A percentile compares a stretch with the other conserved stretches of the same genome.
phyloP scores from a whole-genome alignment of 1,140 invertebrate genomes.

The Danaus melanippus region DNA sequence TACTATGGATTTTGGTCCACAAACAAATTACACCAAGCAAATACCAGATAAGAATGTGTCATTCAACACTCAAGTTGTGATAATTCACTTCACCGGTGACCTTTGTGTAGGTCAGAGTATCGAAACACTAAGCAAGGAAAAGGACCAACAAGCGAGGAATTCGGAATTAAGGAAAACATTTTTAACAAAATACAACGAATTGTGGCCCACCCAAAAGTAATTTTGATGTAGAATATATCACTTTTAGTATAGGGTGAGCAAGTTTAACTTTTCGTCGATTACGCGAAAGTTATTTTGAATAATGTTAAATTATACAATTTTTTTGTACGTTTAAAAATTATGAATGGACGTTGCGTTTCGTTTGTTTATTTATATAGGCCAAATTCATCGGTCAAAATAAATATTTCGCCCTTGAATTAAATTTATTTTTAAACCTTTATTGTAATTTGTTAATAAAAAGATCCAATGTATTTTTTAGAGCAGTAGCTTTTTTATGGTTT shows the following conservation, averaged over 20 bases:
- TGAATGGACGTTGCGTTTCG: constrained; percentile 32
- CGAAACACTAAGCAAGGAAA: constrained; percentile 64
- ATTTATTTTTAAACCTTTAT: neutral
- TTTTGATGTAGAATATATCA: constrained; percentile 5
- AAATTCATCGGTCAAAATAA: constrained; percentile 19
- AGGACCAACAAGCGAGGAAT: constrained; percentile 62
- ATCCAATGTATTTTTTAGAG: too few species aligned
- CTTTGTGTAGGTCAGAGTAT: constrained; percentile 63
- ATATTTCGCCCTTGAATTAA: constrained; percentile 9
- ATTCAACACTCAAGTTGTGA: constrained; percentile 63
- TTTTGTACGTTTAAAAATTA: constrained; percentile 39
- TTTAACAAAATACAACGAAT: constrained; percentile 63
- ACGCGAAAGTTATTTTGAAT: constrained; percentile 11
- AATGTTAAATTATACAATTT: constrained; percentile 22
- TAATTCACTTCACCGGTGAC: constrained; percentile 63
- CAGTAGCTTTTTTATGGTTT: too few species aligned
- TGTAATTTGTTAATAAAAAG: too few species aligned
- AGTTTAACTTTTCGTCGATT: neutral
- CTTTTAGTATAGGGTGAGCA: constrained; percentile 7
- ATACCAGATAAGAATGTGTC: constrained; percentile 57
- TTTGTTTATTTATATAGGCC: constrained; percentile 31
- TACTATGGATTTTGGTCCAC: constrained; percentile 42
- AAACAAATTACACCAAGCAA: constrained; percentile 44
- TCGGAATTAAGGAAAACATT: constrained; percentile 63
- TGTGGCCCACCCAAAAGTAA: constrained; percentile 61